Base-by-base conservation (phyloP, 2,888 invertebrate species). In the Archips crataeganus region DNA sequence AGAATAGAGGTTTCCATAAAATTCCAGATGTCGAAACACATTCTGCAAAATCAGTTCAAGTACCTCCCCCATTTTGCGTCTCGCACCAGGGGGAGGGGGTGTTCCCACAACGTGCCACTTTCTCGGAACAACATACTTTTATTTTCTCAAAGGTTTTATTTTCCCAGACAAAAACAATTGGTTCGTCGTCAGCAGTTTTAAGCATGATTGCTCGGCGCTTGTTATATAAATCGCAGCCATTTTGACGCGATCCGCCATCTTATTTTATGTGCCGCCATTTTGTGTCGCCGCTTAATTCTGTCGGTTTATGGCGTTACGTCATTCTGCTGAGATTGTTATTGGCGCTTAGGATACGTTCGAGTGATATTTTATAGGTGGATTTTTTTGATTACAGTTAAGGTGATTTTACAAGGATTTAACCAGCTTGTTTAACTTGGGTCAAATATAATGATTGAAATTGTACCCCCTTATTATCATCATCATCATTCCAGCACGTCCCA, bases 201-300 rank as follows among this genome's bases (percentile, higher is more conserved):
- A 39, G 49, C 51, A 47, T 51, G 71, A 71, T 71, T 66, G 65
- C 57, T 75, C 70, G 75, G 64, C 74, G 74, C 74, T 75, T 78
- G 78, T 80, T 81, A 79, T 78, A 81, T 78, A 81, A 79, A 81
- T 77, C 76, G 79, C 77, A 76, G 72, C 77, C 78, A 69, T 71
- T 72, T 71, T 13, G 42, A 77, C 75, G 77, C 78, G 76, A 77
- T 77, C 78, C 80, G 80, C 86, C 85, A 85, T 87, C 82, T 85
- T 82, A 80, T 82, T 80, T 80, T 81, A 83, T 77, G 75, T 1
- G 80, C 77, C 74, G 80, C 86, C 85, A 86, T 87, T 84, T 84
- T 82, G 81, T 77, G 80, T 77, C 71, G 80, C 65, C 47, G 57
- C 67, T 23, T 54, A 54, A 54, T 54, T 54, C 51, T 54, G 15